Evolutionary conservation across 2,888 invertebrate genomes (phyloP).

Genomic region (Aphidius colemani): DNA sequence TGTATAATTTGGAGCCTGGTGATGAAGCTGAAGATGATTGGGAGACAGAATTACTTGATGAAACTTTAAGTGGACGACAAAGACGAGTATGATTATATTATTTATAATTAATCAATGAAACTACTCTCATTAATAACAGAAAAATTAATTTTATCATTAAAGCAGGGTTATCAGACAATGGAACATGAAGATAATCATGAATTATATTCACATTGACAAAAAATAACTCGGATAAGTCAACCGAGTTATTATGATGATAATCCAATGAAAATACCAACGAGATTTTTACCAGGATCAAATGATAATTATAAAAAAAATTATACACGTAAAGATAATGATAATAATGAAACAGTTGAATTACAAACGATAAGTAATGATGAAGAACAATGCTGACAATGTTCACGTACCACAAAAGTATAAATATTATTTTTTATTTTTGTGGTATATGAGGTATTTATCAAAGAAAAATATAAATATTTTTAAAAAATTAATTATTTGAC

Average conservation of each 20-base stretch:
- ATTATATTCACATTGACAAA: slow-evolving; percentile 49
- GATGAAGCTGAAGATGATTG: slow-evolving; percentile 71
- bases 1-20: slow-evolving; percentile 73
- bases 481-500: not conserved
- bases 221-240: slow-evolving; percentile 13
- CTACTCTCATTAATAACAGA: slow-evolving; percentile 38
- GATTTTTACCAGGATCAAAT: slow-evolving; percentile 26
- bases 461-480: not conserved
- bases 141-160: slow-evolving; percentile 39
- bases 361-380: slow-evolving; percentile 18
- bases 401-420: slow-evolving; percentile 29
- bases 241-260: slow-evolving; percentile 28
- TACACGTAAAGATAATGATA: slow-evolving; percentile 8
- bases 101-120: slow-evolving; percentile 35
- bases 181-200: slow-evolving; percentile 54
- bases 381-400: slow-evolving; percentile 30
- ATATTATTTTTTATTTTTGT: slow-evolving; percentile 2
- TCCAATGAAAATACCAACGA: slow-evolving; percentile 27
- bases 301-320: slow-evolving; percentile 27
- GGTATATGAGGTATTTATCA: not conserved
- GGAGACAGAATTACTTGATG: slow-evolving; percentile 67
- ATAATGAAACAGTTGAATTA: slow-evolving; percentile 22
- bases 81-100: slow-evolving; percentile 50
- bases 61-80: slow-evolving; percentile 52
- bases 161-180: slow-evolving; percentile 57